A percentile compares a stretch with the other conserved stretches of the same genome.
These are phyloP conservation scores for Xestoiulus laeticollis DNA, from an alignment of 2,888 invertebrate species.

Conservation along the genomic window DNA sequence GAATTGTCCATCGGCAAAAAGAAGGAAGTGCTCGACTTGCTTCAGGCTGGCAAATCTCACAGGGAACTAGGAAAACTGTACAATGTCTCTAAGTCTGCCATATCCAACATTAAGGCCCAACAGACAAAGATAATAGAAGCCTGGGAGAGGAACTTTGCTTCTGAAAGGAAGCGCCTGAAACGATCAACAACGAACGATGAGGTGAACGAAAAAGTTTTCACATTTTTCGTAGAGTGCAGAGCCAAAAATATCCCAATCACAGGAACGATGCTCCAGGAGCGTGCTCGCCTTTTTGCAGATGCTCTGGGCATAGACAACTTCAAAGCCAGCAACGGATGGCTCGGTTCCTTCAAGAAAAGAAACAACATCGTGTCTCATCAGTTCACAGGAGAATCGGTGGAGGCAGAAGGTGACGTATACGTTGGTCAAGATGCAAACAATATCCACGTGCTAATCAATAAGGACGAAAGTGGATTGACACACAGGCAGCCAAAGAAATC, in stretches of 20 bases:
- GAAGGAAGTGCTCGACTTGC: conserved; percentile 38
- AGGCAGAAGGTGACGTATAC: conserved; percentile 9
- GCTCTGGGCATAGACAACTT: conserved; percentile 53
- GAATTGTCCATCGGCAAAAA: conserved; percentile 27
- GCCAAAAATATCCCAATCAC: conserved; percentile 54
- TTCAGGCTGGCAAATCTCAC: not conserved
- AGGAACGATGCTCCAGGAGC: conserved; percentile 53
- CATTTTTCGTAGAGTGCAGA: conserved; percentile 21
- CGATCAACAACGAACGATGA: conserved; percentile 29
- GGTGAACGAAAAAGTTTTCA: not conserved
- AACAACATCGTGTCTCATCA: conserved; percentile 56
- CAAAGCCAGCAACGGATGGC: conserved; percentile 59
- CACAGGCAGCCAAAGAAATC: conserved; percentile 24
- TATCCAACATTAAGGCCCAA: not conserved
- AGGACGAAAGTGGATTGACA: conserved; percentile 14
- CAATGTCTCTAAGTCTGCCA: conserved; percentile 18
- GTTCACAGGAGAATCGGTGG: conserved; percentile 45
- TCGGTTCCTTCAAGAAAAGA: conserved; percentile 56
- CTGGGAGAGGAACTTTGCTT: not conserved
- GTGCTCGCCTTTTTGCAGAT: conserved; percentile 52
- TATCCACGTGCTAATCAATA: not conserved
- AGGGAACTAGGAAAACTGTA: not conserved
- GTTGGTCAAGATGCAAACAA: not conserved
- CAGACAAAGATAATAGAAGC: not conserved
- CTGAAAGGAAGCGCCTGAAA: not conserved